Conservation (phyloP, 2,888 invertebrate genomes). For the Tuta absoluta region DNA sequence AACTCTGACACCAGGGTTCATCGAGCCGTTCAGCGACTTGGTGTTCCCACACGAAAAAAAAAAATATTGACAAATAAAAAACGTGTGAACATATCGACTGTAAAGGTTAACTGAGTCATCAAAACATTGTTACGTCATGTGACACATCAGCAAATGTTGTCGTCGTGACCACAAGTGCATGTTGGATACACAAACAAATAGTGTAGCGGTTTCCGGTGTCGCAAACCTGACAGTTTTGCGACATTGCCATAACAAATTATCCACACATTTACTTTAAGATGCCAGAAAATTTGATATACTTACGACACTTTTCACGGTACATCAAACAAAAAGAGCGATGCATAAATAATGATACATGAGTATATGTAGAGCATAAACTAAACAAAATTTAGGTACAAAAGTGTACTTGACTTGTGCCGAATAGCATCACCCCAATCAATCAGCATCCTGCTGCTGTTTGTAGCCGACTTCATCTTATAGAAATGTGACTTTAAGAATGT, state of each 20-base stretch:
- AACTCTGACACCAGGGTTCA: no score
- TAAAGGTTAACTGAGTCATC: constrained; percentile 44
- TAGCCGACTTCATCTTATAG: no score
- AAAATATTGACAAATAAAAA: constrained; percentile 24
- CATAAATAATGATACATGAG: background rate
- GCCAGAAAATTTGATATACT: constrained; percentile 30
- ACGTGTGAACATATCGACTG: constrained; percentile 33
- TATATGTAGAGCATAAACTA: no score
- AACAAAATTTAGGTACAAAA: background rate
- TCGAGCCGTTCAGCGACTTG: no score
- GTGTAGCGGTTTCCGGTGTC: constrained; percentile 44
- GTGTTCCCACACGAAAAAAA: no score
- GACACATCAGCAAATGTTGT: constrained; percentile 37
- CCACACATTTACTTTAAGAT: constrained; percentile 28
- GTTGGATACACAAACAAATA: constrained; percentile 42
- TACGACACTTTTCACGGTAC: constrained; percentile 40
- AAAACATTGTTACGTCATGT: constrained; percentile 48
- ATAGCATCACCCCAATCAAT: no score
- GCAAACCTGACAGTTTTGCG: constrained; percentile 37
- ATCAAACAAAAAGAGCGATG: constrained; percentile 33
- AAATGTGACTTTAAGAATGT: no score
- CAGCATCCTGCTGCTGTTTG: no score
- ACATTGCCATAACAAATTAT: constrained; percentile 35
- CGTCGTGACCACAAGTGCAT: constrained; percentile 29
- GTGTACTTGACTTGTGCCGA: no score